phyloP scores from a whole-genome alignment of 2,797 vertebrate genomes.

The Benthosema pterotum region DNA sequence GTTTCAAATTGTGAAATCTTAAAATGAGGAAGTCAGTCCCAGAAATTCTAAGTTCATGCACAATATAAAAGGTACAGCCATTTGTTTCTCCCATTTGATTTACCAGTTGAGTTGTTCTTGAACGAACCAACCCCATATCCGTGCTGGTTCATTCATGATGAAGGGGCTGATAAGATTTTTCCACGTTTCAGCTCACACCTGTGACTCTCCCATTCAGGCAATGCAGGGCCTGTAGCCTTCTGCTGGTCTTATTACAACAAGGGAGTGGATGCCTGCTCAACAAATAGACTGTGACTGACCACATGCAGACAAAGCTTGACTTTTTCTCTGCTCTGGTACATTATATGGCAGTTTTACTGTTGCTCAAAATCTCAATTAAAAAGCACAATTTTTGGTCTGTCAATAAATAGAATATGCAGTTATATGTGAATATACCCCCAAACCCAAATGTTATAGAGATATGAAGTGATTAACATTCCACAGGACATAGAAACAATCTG shows the following conservation, averaged over 20 bases:
- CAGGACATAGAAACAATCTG: too few relatives aligned
- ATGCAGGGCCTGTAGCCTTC: conserved; percentile 16
- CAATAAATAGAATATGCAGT: too few relatives aligned
- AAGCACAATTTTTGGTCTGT: background rate
- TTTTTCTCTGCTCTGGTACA: conserved; percentile 21
- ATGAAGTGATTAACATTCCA: too few relatives aligned
- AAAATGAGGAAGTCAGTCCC: background rate
- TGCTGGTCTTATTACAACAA: conserved; percentile 41
- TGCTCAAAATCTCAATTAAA: background rate
- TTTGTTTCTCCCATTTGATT: conserved; percentile 32
- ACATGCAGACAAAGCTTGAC: conserved; percentile 19
- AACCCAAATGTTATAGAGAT: too few relatives aligned
- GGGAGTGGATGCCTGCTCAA: conserved; percentile 28
- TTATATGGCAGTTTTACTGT: background rate
- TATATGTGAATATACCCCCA: too few relatives aligned
- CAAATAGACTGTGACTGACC: conserved; percentile 13
- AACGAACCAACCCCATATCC: conserved; percentile 33
- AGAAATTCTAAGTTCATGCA: conserved; percentile 30
- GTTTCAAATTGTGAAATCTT: background rate
- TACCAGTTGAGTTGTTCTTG: conserved; percentile 32
- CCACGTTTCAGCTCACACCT: conserved; percentile 57
- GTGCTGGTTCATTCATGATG: conserved; percentile 6
- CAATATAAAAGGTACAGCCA: conserved; percentile 8
- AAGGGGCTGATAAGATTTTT: conserved; percentile 46
- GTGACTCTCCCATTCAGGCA: conserved; percentile 30